These are phyloP conservation scores for Eretmochelys imbricata DNA, from an alignment of 2,113 vertebrate genomes.

Conservation along the genomic window DNA sequence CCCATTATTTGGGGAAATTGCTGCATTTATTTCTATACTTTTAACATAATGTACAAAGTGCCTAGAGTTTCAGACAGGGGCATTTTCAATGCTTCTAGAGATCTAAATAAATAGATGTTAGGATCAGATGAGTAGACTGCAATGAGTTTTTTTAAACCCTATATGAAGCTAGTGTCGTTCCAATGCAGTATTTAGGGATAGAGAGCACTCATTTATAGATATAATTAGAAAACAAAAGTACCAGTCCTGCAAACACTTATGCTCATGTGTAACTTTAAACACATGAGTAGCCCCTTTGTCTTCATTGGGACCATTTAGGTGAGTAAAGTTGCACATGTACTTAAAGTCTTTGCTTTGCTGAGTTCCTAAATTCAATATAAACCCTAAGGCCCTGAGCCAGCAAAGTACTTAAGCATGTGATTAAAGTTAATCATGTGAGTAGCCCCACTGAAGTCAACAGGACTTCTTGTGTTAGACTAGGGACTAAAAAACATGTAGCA, in stretches of 20 bases:
- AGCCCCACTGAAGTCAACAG: background rate
- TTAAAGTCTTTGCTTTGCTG: background rate
- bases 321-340: too few relatives aligned
- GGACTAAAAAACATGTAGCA: background rate
- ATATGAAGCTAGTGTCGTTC: too few relatives aligned
- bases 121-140: background rate
- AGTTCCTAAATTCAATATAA: background rate
- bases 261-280: background rate
- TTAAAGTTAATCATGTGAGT: background rate
- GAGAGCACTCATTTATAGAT: conserved; percentile 7
- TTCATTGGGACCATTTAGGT: background rate
- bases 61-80: background rate
- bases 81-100: fast-evolving
- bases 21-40: background rate
- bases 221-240: background rate
- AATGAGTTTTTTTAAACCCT: background rate
- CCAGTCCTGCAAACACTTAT: background rate
- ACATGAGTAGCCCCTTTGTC: background rate
- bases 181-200: background rate
- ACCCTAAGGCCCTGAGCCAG: background rate
- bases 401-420: background rate
- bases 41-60: background rate
- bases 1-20: background rate
- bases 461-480: background rate
- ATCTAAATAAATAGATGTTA: background rate